Base-by-base conservation (phyloP, 2,797 vertebrate species). In the Antennarius maculatus region DNA sequence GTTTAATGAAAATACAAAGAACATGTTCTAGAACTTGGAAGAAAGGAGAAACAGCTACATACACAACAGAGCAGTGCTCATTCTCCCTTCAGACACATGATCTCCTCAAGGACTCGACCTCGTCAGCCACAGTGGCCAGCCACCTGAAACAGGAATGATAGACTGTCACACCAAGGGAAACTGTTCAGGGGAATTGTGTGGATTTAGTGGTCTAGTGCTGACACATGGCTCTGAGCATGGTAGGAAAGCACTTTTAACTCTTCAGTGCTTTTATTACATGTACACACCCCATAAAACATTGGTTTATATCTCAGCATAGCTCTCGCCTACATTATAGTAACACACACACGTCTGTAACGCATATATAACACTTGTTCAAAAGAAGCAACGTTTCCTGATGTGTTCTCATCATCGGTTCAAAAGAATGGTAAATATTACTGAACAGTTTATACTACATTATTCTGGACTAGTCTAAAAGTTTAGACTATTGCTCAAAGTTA, bases 221-320 rank as follows among this genome's bases (percentile, higher is more conserved):
- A 91, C 88, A 91, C 91, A 90, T 90, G 91, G 88, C 90, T 90
- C 86, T 91, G 83, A 91, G 88, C 81, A 72, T 80, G 79, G 81
- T 87, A 90, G 87, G 89, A 92, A 90, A 92, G 91, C 89, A 84
- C 90, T 93, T 43, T 93, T 93, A 93, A 91, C 90, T 92, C 91
- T 88, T 88, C 85, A 92, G 86, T 84, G 89, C 87, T 86, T 91
- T 92, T 89, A 88, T 92, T 77, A 61, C 80, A 79, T 65, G 86
- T 88, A 90, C 80, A 87, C 88, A 91, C 83, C 59, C 83, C 88
- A 92, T 92, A 92, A 92, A 91, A 84, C 76, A 83, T 71, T 66
- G 72, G 31, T 70, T 73, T 68, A 42, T 68, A 74, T 72, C n/a
- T 55, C 17, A 54, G 70, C 58, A 43, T 37, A n/a, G 74, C 71